Evolutionary conservation across 2,113 vertebrate genomes (phyloP).

Genomic region (Synodontis membranacea): DNA sequence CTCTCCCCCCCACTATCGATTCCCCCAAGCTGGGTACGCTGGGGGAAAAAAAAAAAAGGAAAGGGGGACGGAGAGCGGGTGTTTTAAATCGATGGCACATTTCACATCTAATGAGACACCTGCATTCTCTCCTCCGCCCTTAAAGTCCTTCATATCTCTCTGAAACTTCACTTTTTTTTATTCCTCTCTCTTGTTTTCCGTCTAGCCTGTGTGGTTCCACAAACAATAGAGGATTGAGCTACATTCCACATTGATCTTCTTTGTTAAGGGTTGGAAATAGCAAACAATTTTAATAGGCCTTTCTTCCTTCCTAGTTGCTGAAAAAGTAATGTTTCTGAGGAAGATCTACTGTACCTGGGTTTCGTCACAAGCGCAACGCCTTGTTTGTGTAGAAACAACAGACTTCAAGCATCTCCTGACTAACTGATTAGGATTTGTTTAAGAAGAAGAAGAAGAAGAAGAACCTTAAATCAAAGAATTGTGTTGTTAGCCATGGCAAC

Average conservation of each 20-base stretch:
- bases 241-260: constrained; percentile 47
- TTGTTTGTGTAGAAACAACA: not conserved
- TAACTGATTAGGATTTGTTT: not conserved
- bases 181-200: constrained; percentile 54
- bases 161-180: constrained; percentile 55
- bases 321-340: constrained; percentile 28
- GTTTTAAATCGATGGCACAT: constrained; percentile 69
- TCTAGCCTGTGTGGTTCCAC: constrained; percentile 54
- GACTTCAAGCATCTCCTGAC: not conserved
- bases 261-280: constrained; percentile 56
- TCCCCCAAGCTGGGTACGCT: constrained; percentile 57
- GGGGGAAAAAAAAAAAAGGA: not conserved
- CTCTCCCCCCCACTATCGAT: constrained; percentile 67
- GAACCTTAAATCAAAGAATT: not conserved
- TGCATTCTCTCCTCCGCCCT: constrained; percentile 60
- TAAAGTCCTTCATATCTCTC: constrained; percentile 63
- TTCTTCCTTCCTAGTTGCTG: not conserved
- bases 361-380: not conserved
- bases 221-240: constrained; percentile 66
- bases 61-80: constrained; percentile 23
- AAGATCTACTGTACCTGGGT: too few species aligned
- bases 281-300: constrained; percentile 46
- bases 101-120: constrained; percentile 74
- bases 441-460: not conserved
- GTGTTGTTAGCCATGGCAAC: not conserved